Evolutionary conservation across 2,113 vertebrate species (phyloP).

Genomic region (Hydrolagus affinis): DNA sequence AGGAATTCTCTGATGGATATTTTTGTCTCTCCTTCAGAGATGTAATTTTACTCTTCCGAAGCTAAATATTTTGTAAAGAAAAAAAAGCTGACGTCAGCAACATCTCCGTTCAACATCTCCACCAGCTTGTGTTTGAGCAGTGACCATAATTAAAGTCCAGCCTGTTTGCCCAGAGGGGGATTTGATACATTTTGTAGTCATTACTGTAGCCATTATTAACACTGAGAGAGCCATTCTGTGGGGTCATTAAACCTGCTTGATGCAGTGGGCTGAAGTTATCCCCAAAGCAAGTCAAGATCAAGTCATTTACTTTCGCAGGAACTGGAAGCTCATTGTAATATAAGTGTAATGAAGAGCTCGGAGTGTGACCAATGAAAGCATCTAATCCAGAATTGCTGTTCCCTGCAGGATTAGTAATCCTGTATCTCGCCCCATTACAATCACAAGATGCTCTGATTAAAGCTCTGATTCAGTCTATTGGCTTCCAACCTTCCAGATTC

Average conservation of each 20-base stretch:
- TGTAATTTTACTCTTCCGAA: neutral
- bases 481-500: too few species aligned
- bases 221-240: neutral
- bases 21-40: neutral
- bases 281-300: conserved; percentile 22
- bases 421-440: too few species aligned
- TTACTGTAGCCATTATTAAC: conserved; percentile 21
- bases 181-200: conserved; percentile 12
- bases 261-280: conserved; percentile 13
- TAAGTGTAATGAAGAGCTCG: neutral
- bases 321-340: conserved; percentile 4
- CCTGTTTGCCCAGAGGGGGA: neutral
- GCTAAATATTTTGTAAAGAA: neutral
- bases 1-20: too few species aligned
- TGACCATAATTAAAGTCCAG: neutral
- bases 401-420: neutral
- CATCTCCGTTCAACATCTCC: too few species aligned
- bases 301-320: conserved; percentile 12
- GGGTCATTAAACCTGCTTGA: conserved; percentile 18
- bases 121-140: conserved; percentile 4
- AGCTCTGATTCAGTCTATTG: too few species aligned
- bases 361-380: neutral
- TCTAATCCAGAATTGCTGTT: neutral
- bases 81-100: neutral
- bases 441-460: too few species aligned